Conservation (phyloP, 92 coral and sea anemone genomes). For the Zoanthus sansibaricus region DNA sequence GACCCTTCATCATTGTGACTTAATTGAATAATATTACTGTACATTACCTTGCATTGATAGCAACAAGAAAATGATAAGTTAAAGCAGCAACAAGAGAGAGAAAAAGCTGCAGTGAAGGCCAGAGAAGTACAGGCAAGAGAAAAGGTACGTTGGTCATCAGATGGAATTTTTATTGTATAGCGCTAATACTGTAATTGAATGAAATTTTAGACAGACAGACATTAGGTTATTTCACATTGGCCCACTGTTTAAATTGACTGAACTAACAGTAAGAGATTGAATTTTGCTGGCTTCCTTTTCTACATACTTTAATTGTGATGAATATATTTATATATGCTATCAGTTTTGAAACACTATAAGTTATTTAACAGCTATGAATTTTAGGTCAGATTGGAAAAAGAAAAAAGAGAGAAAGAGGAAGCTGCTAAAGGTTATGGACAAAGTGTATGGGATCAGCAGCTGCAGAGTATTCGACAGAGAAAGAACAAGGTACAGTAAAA, state of each 20-base stretch:
- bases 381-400: constrained; percentile 21
- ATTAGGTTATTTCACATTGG: too few relatives aligned
- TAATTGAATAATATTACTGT: too few relatives aligned
- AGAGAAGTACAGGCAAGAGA: constrained; percentile 52
- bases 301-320: too few relatives aligned
- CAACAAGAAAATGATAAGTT: constrained; percentile 90
- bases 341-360: too few relatives aligned
- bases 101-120: constrained; percentile 57
- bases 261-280: too few relatives aligned
- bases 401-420: constrained; percentile 57
- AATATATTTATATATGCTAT: too few relatives aligned
- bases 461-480: constrained; percentile 79
- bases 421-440: constrained; percentile 66
- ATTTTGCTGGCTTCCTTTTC: too few relatives aligned
- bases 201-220: too few relatives aligned
- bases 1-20: too few relatives aligned
- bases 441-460: constrained; percentile 89
- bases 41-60: constrained; percentile 31
- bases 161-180: not conserved
- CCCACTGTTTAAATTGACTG: too few relatives aligned
- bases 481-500: constrained; percentile 70
- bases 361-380: not conserved
- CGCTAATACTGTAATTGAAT: not conserved
- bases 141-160: not conserved
- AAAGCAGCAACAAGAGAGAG: constrained; percentile 69